A percentile compares a stretch with the other conserved stretches of the same genome.
Evolutionary conservation across 2,888 invertebrate species (phyloP).

Genomic region (Salticus scenicus): DNA sequence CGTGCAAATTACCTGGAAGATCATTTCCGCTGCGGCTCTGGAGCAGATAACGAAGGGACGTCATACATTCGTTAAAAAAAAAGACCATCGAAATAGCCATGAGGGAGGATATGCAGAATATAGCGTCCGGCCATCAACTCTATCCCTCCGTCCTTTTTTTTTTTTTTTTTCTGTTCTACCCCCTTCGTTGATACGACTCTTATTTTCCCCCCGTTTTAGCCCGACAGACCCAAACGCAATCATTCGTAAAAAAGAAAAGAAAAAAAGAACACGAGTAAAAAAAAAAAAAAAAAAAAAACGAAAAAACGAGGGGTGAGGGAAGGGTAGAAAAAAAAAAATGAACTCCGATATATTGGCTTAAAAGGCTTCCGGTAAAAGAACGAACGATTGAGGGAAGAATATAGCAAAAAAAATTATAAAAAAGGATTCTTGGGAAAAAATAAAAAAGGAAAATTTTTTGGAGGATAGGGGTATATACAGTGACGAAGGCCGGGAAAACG

Average conservation of each 20-base stretch:
- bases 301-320: constrained; percentile 26
- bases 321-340: constrained; percentile 49
- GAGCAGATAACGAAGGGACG: constrained; percentile 52
- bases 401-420: constrained; percentile 32
- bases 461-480: constrained; percentile 68
- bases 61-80: constrained; percentile 33
- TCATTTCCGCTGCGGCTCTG: constrained; percentile 51
- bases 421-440: constrained; percentile 5
- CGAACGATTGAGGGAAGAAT: constrained; percentile 46
- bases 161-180: constrained; percentile 22
- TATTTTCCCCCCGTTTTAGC: constrained; percentile 65
- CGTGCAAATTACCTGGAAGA: constrained; percentile 44
- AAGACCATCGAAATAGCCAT: constrained; percentile 49
- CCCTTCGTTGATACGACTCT: constrained; percentile 61
- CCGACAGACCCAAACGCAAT: constrained; percentile 67
- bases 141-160: constrained; percentile 32
- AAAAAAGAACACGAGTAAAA: constrained; percentile 27
- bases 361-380: constrained; percentile 68
- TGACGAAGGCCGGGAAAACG: constrained; percentile 60
- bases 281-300: constrained; percentile 24
- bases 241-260: constrained; percentile 48
- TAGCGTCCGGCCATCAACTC: constrained; percentile 64
- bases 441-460: constrained; percentile 49
- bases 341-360: constrained; percentile 67
- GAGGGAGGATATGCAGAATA: constrained; percentile 51